Evolutionary conservation across 2,888 invertebrate species (phyloP).

Genomic region (Thysanoteuthis rhombus): DNA sequence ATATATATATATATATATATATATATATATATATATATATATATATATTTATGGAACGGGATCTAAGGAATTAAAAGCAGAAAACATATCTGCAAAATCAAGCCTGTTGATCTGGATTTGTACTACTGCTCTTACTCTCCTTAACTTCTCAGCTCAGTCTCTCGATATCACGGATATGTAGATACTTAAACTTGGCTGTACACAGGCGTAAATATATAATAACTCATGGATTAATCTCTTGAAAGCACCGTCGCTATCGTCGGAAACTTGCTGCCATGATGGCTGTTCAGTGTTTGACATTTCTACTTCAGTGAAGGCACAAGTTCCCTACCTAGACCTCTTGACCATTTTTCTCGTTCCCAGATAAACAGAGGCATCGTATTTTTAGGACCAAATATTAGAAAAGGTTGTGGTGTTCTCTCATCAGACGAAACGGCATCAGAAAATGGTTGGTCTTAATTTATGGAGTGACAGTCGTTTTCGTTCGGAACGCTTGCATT

Average conservation of each 20-base stretch:
- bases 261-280: not conserved
- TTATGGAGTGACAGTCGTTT: not conserved
- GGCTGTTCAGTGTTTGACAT: not conserved
- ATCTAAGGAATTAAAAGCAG: no score
- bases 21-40: no score
- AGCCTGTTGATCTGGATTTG: no score
- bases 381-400: no score
- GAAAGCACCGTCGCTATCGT: not conserved
- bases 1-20: no score
- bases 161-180: not conserved
- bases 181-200: not conserved
- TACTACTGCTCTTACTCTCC: no score
- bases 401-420: not conserved
- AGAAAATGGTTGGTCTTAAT: not conserved
- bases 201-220: not conserved
- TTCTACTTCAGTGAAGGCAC: not conserved
- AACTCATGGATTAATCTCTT: not conserved
- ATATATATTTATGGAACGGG: no score
- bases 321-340: not conserved
- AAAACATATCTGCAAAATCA: no score
- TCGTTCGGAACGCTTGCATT: not conserved
- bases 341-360: not conserved
- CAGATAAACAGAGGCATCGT: no score
- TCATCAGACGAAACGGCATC: not conserved
- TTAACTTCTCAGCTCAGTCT: not conserved